Conservation (phyloP, 2,113 vertebrate genomes). For the Myiozetetes cayanensis region DNA sequence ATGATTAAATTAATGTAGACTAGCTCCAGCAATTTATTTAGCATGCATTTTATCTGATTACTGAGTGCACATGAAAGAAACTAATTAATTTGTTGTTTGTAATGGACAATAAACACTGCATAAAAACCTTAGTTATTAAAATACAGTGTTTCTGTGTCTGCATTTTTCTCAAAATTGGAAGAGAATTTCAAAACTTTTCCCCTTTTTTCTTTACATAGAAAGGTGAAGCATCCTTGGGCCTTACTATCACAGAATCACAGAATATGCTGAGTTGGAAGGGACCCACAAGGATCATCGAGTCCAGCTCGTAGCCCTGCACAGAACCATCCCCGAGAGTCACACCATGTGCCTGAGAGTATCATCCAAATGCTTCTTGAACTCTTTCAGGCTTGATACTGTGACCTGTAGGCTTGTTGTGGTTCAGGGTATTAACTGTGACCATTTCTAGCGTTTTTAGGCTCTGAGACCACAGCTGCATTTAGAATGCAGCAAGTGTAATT, state of each 20-base stretch:
- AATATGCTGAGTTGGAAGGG: not conserved
- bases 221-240: not conserved
- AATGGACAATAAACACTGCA: not conserved
- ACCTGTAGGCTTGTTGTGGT: not conserved
- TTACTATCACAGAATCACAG: not conserved
- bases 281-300: not conserved
- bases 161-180: not conserved
- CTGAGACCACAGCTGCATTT: not conserved
- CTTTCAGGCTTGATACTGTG: not conserved
- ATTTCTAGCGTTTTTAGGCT: not conserved
- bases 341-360: not conserved
- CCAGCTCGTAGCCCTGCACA: not conserved
- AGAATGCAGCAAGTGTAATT: not conserved
- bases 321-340: not conserved
- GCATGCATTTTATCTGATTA: conserved; percentile 4
- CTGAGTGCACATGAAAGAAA: not conserved
- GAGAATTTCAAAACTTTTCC: not conserved
- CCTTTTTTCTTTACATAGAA: not conserved
- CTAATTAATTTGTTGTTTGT: conserved; percentile 2
- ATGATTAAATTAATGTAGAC: not conserved
- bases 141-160: not conserved
- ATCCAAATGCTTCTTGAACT: not conserved
- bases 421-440: not conserved
- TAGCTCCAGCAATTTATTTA: conserved; percentile 28
- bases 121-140: not conserved